Evolutionary conservation across 2,888 invertebrate species (phyloP), one percentile per base, ranked within the genome.

Genomic region (Drosophila picticornis): DNA sequence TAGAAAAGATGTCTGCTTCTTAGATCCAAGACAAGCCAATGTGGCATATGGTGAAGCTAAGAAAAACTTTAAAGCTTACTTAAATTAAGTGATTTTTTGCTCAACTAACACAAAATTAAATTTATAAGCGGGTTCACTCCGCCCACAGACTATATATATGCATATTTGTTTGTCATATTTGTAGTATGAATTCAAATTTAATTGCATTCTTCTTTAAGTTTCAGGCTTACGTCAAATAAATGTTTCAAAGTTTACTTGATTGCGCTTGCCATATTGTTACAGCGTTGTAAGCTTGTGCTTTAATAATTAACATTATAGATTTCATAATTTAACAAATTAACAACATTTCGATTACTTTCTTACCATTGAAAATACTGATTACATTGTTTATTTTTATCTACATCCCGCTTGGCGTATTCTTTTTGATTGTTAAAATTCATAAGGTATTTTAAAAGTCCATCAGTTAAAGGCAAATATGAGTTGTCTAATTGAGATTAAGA

Each of bases 11-110:
- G 48, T 70, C 52, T 61, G 64, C 57, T 69, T 55, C 59, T 59
- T 67, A 53, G 62, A 50, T 72, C 48, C 63, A 74, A 81, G 68
- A 64, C 60, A 68, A 29, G 40, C 27, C 19, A 36, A 52, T 55
- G 34, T 38, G 36, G 19, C 2, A 27, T 53, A 34, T 11, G 32
- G 48, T 51, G 51, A 55, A 64, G 36, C 64, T 48, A 75, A 65
- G 61, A 66, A 73, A 72, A 72, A 40, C 71, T 67, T 57, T 66
- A 57, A 81, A 79, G 77, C 79, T 69, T 76, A 52, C 65, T 70
- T 79, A 69, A 76, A 76, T 74, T 73, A 76, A 58, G 34, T 29
- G 53, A 66, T 55, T 59, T 69, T 67, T 73, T 56, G 55, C 50
- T 31, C 57, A 66, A 58, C 31, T 53, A 40, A 53, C 52, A 40